Evolutionary conservation across 2,797 vertebrate species (phyloP), one percentile per base, ranked within the genome.

Genomic region (Peromyscus melanophrys): DNA sequence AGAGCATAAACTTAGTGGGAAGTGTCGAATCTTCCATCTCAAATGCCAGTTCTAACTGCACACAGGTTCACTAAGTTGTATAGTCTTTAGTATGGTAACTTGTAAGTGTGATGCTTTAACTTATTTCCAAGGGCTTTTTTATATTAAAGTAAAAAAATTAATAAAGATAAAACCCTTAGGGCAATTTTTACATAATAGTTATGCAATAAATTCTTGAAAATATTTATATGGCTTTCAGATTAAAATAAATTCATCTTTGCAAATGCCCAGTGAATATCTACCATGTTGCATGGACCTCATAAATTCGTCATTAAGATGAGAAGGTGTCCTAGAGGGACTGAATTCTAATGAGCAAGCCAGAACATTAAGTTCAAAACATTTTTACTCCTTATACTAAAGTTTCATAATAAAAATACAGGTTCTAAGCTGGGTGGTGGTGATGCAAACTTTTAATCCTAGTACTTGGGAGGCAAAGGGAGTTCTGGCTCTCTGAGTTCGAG

Each of bases 301-400:
- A 43, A 93, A 87, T 87, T 75, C 52, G 93, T 67, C 69, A 88
- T 80, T 69, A 89, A 95, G 87, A 80, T 83, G 46, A 92, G 82
- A 93, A 4, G 16, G 37, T n/a, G 90, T 17, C 59, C 57, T 80
- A 78, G 61, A 76, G 34, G 71, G 11, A 78, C 34, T 77, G 46
- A 91, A 86, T 69, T 85, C 52, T 82, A 97, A 92, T 43, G 34
- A 63, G 83, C 37, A 95, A 89, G 23, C n/a, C n/a, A 90, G 90
- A 92, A 83, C 14, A 95, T 12, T 67, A 83, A 94, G 59, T 29
- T 80, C 6, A 69, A 57, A 75, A 83, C 21, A 31, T 63, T 92
- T 84, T 92, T 6, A 59, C 46, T 91, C 89, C 59, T 95, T 85
- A 76, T 57, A 57, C 5, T 75, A 90, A 84, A 34, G 63, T 43